A percentile compares a stretch with the other conserved stretches of the same genome.
Conservation (phyloP, 2,113 vertebrate genomes). For the Plecotus auritus region DNA sequence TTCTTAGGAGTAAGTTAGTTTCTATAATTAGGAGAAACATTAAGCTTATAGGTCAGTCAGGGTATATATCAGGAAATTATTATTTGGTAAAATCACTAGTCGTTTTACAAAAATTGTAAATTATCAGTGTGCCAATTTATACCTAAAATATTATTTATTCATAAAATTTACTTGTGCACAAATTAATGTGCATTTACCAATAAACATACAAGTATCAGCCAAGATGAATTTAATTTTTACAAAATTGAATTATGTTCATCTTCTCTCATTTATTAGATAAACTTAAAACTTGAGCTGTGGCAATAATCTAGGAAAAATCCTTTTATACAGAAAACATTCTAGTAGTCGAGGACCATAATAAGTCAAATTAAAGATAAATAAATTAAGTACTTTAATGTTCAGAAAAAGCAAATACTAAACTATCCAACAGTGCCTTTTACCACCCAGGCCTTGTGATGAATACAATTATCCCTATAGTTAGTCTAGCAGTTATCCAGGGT, state of each 20-base stretch:
- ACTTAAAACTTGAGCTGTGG: background rate
- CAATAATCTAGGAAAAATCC: constrained; percentile 18
- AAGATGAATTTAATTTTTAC: constrained; percentile 21
- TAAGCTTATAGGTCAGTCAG: background rate
- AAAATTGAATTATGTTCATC: background rate
- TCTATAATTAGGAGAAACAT: background rate
- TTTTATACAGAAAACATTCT: constrained; percentile 21
- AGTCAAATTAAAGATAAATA: constrained; percentile 19
- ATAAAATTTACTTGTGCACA: background rate
- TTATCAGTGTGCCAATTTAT: background rate
- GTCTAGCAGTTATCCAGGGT: constrained; percentile 22
- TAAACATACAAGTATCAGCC: background rate
- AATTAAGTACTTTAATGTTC: constrained; percentile 32
- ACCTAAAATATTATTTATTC: background rate
- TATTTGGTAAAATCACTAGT: background rate
- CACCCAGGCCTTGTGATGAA: constrained; percentile 10
- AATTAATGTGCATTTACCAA: background rate
- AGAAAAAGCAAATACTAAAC: constrained; percentile 41
- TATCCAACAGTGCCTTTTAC: constrained; percentile 30
- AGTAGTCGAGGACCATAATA: background rate
- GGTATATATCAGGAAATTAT: background rate
- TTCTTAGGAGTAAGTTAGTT: background rate
- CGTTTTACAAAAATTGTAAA: background rate
- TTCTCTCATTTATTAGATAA: constrained; percentile 25
- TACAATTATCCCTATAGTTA: constrained; percentile 40